Conservation (phyloP, 2,888 invertebrate genomes). For the Gastracanthus pulcherrimus region DNA sequence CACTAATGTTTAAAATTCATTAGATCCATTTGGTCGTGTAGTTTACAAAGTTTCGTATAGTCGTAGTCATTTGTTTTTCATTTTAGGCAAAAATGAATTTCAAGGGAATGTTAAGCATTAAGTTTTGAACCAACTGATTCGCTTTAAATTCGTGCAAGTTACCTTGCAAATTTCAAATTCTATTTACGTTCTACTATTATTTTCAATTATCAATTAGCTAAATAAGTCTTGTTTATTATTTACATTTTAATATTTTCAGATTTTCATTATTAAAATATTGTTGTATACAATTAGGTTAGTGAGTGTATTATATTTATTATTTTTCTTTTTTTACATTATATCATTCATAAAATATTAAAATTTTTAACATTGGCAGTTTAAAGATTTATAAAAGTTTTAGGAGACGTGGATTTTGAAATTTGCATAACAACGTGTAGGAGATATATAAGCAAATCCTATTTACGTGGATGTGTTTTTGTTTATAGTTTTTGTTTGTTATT, state of each 20-base stretch:
- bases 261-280: neutral
- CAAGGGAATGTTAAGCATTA: neutral
- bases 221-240: neutral
- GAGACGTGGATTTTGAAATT: conserved; percentile 13
- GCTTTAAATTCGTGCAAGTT: neutral
- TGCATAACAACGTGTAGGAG: neutral
- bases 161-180: conserved; percentile 17
- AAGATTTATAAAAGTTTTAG: neutral
- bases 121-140: neutral
- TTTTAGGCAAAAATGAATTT: neutral
- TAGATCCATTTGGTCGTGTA: conserved; percentile 7
- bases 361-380: neutral
- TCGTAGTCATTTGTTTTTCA: neutral
- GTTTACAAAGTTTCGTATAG: neutral
- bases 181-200: neutral
- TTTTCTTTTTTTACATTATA: neutral
- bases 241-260: neutral
- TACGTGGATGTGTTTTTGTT: no score
- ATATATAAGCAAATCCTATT: no score
- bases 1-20: conserved; percentile 29
- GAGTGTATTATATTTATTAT: neutral
- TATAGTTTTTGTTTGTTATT: neutral
- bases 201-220: neutral
- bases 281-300: no score
- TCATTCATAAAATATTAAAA: neutral